Evolutionary conservation across 2,113 vertebrate genomes (phyloP), one percentile per base, ranked within the genome.

Genomic region (Ailurus styani): DNA sequence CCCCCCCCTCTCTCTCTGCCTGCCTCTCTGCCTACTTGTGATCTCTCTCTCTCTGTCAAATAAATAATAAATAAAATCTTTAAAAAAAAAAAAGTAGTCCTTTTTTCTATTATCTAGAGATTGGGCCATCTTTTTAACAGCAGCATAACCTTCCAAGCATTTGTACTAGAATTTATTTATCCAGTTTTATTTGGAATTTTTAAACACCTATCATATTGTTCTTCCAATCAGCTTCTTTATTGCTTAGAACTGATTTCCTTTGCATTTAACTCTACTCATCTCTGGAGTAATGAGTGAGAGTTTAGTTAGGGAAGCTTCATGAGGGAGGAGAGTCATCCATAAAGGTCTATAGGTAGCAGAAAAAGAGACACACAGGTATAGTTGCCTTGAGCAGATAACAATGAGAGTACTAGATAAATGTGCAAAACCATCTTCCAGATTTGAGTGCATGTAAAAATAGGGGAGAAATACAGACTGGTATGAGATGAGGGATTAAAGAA

Each of bases 181-280:
- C 6, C 34, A n/a, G 21, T 75, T 89, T 75, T 91, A 50, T 54
- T 95, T 95, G 57, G 64, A 89, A 88, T 89, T 87, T 95, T 94
- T 83, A 86, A 96, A 94, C 40, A 23, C 66, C 31, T 91, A 14
- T 60, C 13, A 86, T 54, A 68, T 15, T 75, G 6, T 66, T 60
- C 64, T 82, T 88, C 54, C 79, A 85, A 92, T 17, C 15, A 11
- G 5, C 88, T 90, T 84, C 18, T 86, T 21, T 89, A 86, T 17
- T 66, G 37, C 42, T 93, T 96, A 1, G 85, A 95, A 91, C 6
- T 90, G 2, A 96, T 85, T 97, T 94, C 57, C 55, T 37, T 50
- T 66, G 29, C 91, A 79, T 82, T 90, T 77, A 93, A 82, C 88
- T 47, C 64, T 89, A 89, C 40, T 88, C 5, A 8, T 97, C 57